These are phyloP conservation scores for Brachyalestes nurse DNA, from an alignment of 2,797 vertebrate species.

Conservation along the genomic window DNA sequence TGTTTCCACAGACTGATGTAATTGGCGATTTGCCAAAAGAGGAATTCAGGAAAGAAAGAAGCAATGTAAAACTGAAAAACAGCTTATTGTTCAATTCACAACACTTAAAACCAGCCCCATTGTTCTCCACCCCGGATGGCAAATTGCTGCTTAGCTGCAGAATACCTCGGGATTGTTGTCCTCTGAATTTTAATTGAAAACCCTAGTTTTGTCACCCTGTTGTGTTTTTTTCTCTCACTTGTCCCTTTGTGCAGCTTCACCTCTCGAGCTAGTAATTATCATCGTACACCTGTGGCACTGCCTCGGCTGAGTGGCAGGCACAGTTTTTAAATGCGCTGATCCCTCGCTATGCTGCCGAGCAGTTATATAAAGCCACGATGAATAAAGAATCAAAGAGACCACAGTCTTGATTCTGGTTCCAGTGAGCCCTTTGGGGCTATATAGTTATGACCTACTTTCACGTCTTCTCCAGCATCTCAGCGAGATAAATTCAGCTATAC, in stretches of 20 bases:
- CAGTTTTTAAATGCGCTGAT: background rate
- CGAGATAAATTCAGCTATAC: conserved; percentile 24
- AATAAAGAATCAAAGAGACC: conserved; percentile 43
- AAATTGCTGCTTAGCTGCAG: conserved; percentile 20
- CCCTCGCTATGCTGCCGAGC: background rate
- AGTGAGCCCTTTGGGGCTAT: background rate
- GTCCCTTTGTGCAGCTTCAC: conserved; percentile 4
- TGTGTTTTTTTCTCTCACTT: conserved; percentile 2
- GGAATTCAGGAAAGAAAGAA: background rate
- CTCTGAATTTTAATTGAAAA: conserved; percentile 23
- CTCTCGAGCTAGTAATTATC: conserved; percentile 42
- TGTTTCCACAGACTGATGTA: background rate
- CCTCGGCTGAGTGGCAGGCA: conserved; percentile 11
- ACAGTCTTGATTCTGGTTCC: conserved; percentile 13
- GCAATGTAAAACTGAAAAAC: conserved; percentile 7
- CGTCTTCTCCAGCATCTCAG: conserved; percentile 7
- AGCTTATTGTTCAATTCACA: conserved; percentile 1
- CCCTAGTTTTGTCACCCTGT: conserved; percentile 12
- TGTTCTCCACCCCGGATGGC: conserved; percentile 5
- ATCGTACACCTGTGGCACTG: conserved; percentile 27
- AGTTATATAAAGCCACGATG: conserved; percentile 39
- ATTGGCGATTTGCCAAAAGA: background rate
- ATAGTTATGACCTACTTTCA: conserved; percentile 50
- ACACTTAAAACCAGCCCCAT: conserved; percentile 12
- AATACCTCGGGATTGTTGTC: conserved; percentile 3